Conservation (phyloP, 2,797 vertebrate genomes). For the Bucorvus abyssinicus region DNA sequence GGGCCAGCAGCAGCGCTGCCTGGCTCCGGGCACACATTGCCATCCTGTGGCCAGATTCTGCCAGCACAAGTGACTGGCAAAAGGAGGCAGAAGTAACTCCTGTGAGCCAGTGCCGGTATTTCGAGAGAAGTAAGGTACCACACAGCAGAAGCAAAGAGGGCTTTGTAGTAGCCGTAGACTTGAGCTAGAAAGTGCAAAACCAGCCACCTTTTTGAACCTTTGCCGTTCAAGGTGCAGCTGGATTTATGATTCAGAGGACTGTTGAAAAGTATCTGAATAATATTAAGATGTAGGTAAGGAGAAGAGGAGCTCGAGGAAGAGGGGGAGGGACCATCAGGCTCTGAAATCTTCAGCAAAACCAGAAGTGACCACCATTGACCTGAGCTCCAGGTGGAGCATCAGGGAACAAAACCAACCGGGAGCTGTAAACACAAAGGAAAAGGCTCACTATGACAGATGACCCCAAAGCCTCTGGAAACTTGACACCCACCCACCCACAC, state of each 20-base stretch:
- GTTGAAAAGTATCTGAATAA: neutral
- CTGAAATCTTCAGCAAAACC: neutral
- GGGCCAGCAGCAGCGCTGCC: neutral
- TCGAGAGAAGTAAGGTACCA: neutral
- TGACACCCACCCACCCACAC: neutral
- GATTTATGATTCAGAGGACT: neutral
- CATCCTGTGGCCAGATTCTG: constrained; percentile 39
- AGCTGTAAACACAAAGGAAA: neutral
- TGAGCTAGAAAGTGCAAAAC: neutral
- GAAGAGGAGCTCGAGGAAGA: neutral
- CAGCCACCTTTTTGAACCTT: neutral
- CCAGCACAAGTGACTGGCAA: neutral
- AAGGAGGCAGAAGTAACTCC: neutral
- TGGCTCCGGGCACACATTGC: neutral
- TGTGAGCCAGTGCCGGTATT: rapidly evolving
- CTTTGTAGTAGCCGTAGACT: neutral
- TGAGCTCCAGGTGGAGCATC: neutral
- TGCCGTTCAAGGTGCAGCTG: neutral
- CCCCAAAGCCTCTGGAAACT: neutral
- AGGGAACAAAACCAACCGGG: rapidly evolving
- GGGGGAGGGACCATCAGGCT: neutral
- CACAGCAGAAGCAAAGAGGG: rapidly evolving
- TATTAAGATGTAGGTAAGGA: neutral
- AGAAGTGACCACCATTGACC: neutral
- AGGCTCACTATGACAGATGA: neutral